Percentiles rank a stretch among this genome's conserved stretches.
Conservation (phyloP, 2,888 invertebrate species). For the Temnothorax rugatulus region DNA sequence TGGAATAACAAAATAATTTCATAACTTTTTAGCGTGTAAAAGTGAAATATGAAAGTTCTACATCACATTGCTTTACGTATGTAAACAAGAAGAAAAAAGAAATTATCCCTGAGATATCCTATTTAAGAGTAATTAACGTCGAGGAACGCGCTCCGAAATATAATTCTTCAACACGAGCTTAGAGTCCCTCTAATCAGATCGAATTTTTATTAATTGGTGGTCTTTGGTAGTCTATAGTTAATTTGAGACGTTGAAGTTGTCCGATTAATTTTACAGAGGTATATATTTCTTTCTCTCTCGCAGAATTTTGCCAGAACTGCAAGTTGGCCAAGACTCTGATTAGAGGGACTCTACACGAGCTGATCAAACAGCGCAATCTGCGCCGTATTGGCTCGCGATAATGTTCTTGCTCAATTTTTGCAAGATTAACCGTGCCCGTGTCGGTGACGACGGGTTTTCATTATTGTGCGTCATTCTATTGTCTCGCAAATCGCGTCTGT, state of each 20-base stretch:
- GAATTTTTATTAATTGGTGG: too few species aligned
- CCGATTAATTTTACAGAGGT: too few species aligned
- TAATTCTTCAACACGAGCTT: neutral
- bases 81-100: neutral
- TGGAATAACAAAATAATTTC: neutral
- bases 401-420: conserved; percentile 36
- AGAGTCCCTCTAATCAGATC: too few species aligned
- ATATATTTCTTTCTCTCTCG: too few species aligned
- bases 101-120: neutral
- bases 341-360: too few species aligned
- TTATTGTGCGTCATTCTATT: conserved; percentile 26
- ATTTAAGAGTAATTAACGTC: neutral
- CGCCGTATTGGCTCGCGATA: neutral
- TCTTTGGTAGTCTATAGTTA: too few species aligned
- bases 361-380: conserved; percentile 28
- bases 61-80: neutral
- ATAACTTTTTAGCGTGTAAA: neutral
- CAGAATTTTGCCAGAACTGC: too few species aligned
- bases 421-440: conserved; percentile 25
- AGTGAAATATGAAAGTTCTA: neutral
- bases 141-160: neutral
- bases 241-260: too few species aligned
- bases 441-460: neutral
- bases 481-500: conserved; percentile 38
- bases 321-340: too few species aligned